These are phyloP conservation scores for Drosophila anceps DNA, from an alignment of 2,888 invertebrate genomes.

Conservation along the genomic window DNA sequence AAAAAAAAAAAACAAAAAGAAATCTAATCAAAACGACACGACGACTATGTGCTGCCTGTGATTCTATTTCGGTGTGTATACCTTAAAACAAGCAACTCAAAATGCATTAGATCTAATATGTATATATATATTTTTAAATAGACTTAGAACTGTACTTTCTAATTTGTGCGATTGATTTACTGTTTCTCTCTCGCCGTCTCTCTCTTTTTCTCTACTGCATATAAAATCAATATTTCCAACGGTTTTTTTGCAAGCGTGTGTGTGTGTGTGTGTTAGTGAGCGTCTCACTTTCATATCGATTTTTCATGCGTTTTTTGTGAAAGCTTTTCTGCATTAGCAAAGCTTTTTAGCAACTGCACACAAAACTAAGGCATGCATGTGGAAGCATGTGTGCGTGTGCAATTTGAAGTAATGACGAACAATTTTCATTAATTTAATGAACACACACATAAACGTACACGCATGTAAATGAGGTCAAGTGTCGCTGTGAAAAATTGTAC, in stretches of 20 bases:
- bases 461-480: slow-evolving; percentile 81
- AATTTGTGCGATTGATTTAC: slow-evolving; percentile 59
- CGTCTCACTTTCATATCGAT: slow-evolving; percentile 72
- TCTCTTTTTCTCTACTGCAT: slow-evolving; percentile 53
- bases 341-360: slow-evolving; percentile 56
- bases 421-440: slow-evolving; percentile 65
- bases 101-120: slow-evolving; percentile 55
- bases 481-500: slow-evolving; percentile 68
- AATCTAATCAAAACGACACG: slow-evolving; percentile 75
- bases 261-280: slow-evolving; percentile 26
- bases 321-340: slow-evolving; percentile 62
- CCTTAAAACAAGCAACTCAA: slow-evolving; percentile 49
- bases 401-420: slow-evolving; percentile 59
- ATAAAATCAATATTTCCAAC: slow-evolving; percentile 77
- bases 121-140: slow-evolving; percentile 50
- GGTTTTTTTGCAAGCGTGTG: slow-evolving; percentile 10
- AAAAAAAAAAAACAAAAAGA: slow-evolving; percentile 24
- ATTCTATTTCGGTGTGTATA: slow-evolving; percentile 81
- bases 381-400: slow-evolving; percentile 16
- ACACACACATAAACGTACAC: slow-evolving; percentile 34
- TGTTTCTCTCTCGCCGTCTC: slow-evolving; percentile 38
- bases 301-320: slow-evolving; percentile 66
- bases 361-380: slow-evolving; percentile 6
- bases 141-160: slow-evolving; percentile 76
- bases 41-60: slow-evolving; percentile 81